Evolutionary conservation across 1,140 invertebrate species (phyloP).

Genomic region (Orchestia grillus): DNA sequence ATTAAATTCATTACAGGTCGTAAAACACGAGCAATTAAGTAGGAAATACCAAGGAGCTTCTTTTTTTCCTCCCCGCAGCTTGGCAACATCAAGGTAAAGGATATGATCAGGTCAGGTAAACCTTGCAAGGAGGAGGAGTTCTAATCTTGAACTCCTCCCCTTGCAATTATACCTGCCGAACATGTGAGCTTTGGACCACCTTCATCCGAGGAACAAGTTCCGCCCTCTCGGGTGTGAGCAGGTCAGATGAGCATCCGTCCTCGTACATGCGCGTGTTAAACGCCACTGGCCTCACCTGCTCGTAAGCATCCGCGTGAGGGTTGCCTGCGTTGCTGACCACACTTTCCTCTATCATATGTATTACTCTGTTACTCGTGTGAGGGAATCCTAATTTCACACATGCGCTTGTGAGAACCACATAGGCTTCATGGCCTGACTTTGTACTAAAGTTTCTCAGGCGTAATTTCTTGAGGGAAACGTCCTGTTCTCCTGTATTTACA

Average conservation of each 20-base stretch:
- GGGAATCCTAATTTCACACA: not conserved
- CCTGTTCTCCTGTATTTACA: not conserved
- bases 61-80: not conserved
- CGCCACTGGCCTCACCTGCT: not conserved
- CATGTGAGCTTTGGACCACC: not conserved
- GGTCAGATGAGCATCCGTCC: not conserved
- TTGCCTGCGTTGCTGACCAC: not conserved
- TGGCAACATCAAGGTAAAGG: conserved; percentile 44
- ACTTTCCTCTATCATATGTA: not conserved
- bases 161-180: not conserved
- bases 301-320: not conserved
- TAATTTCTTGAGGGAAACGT: not conserved
- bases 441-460: not conserved
- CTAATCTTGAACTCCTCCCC: not conserved
- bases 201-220: not conserved
- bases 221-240: not conserved
- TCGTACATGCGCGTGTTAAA: not conserved
- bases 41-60: conserved; percentile 39
- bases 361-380: not conserved
- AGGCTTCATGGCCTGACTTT: not conserved
- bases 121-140: not conserved
- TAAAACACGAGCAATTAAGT: conserved; percentile 53
- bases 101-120: conserved; percentile 34
- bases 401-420: not conserved
- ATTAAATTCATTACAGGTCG: conserved; percentile 56